Conservation (phyloP, 1,140 invertebrate species). For the Lucilia sericata region DNA sequence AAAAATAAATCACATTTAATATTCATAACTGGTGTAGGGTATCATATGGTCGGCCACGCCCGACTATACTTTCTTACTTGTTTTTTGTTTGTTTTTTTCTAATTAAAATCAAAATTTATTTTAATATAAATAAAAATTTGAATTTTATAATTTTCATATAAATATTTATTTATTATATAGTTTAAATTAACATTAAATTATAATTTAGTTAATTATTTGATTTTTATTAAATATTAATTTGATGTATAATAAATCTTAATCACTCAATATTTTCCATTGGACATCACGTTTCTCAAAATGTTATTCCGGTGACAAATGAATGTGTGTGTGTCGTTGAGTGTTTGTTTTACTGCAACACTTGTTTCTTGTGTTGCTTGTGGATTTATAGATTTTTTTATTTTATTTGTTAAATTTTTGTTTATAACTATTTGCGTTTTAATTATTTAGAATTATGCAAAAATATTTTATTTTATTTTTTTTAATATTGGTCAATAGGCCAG, state of each 20-base stretch:
- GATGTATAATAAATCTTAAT: background rate
- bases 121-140: background rate
- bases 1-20: too few species aligned
- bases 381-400: too few species aligned
- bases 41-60: background rate
- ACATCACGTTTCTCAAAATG: background rate
- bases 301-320: background rate
- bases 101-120: background rate
- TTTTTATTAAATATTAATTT: background rate
- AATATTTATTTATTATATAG: background rate
- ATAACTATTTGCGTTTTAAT: too few species aligned
- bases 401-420: too few species aligned
- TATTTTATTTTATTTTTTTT: too few species aligned
- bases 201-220: background rate
- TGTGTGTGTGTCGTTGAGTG: background rate
- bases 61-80: background rate
- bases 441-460: too few species aligned
- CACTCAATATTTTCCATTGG: background rate
- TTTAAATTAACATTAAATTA: slow-evolving; percentile 18
- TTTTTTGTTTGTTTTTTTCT: background rate
- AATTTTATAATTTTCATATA: background rate
- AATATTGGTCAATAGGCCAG: too few species aligned
- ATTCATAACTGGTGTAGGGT: too few species aligned
- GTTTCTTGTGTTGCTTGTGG: background rate
- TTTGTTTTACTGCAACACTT: background rate